A percentile compares a stretch with the other conserved stretches of the same genome.
phyloP scores from a whole-genome alignment of 2,113 vertebrate genomes.

The Bothrops jararaca region DNA sequence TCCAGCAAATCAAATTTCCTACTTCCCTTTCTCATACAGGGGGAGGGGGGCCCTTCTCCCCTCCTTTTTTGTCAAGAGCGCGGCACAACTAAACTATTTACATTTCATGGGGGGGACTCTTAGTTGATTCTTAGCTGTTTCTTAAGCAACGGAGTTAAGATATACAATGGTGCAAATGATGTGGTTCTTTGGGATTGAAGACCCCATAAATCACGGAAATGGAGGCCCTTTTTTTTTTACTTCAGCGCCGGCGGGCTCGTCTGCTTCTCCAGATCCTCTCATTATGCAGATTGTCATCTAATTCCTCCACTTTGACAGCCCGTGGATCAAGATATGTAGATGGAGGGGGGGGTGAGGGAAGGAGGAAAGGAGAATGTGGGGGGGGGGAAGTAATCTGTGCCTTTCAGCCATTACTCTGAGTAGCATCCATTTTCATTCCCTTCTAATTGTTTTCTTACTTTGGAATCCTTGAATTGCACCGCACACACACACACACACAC shows the following conservation, averaged over 20 bases:
- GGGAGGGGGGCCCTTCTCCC: fast-evolving
- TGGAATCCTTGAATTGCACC: not conserved
- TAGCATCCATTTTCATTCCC: not conserved
- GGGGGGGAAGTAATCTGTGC: not conserved
- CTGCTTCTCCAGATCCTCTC: not conserved
- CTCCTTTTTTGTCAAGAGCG: too few species aligned
- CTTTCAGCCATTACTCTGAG: not conserved
- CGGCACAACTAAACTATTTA: too few species aligned
- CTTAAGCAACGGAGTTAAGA: not conserved
- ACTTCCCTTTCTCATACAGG: not conserved
- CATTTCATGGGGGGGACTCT: not conserved
- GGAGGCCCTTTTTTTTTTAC: not conserved
- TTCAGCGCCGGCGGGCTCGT: not conserved
- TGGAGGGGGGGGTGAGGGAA: not conserved
- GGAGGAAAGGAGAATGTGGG: too few species aligned
- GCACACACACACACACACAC: too few species aligned
- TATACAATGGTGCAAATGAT: not conserved
- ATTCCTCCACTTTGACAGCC: not conserved
- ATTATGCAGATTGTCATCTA: not conserved
- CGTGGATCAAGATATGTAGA: not conserved
- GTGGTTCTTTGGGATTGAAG: not conserved
- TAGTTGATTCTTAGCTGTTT: not conserved
- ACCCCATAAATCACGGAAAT: not conserved
- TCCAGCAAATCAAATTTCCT: not conserved
- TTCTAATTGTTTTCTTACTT: not conserved